Conservation (phyloP, 2,888 invertebrate species). For the Lysandra bellargus region DNA sequence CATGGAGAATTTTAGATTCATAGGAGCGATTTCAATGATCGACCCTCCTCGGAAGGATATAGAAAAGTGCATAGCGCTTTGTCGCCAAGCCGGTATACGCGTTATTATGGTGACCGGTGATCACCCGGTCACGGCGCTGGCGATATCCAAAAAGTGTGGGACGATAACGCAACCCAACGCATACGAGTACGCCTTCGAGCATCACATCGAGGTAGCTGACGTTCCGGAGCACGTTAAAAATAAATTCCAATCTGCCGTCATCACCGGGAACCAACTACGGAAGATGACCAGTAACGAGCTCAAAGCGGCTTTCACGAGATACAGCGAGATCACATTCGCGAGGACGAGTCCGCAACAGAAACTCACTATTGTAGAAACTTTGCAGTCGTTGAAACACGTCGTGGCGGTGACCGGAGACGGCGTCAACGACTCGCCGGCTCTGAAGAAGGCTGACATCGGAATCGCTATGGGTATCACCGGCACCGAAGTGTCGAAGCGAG, state of each 20-base stretch:
- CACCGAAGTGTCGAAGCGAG: slow-evolving; percentile 91
- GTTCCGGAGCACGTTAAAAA: slow-evolving; percentile 72
- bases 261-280: slow-evolving; percentile 79
- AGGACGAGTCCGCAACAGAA: slow-evolving; percentile 86
- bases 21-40: slow-evolving; percentile 86
- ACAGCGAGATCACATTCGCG: slow-evolving; percentile 88
- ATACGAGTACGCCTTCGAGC: slow-evolving; percentile 85
- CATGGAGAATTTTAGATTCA: slow-evolving; percentile 76
- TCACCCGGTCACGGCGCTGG: slow-evolving; percentile 86
- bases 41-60: slow-evolving; percentile 86
- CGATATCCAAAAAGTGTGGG: slow-evolving; percentile 85
- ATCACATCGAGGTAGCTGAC: slow-evolving; percentile 76
- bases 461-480: slow-evolving; percentile 90
- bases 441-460: slow-evolving; percentile 92
- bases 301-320: slow-evolving; percentile 79
- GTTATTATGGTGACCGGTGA: slow-evolving; percentile 87
- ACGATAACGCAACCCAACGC: slow-evolving; percentile 83
- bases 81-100: slow-evolving; percentile 86
- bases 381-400: slow-evolving; percentile 87
- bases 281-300: slow-evolving; percentile 78
- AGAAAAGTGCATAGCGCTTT: slow-evolving; percentile 83
- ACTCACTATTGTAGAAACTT: slow-evolving; percentile 86
- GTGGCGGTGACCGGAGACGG: slow-evolving; percentile 95
- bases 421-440: slow-evolving; percentile 92
- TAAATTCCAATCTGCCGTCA: slow-evolving; percentile 63